Base-by-base conservation (phyloP, 2,888 invertebrate species). In the Orthosia cruda region DNA sequence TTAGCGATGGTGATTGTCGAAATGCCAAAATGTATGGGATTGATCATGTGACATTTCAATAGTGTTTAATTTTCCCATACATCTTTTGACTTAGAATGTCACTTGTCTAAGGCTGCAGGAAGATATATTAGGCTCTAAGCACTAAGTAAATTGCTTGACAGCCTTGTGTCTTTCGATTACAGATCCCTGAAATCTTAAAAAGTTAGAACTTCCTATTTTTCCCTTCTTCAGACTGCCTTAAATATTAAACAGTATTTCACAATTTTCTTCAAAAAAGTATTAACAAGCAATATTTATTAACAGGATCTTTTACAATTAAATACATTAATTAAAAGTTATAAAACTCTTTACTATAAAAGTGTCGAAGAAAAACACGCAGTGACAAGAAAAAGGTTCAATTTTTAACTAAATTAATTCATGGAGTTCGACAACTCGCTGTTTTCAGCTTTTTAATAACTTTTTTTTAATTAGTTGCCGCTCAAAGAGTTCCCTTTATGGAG, bases 381-480 rank as follows among this genome's bases (percentile, higher is more conserved):
- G 88, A 89, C 88, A 89, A 80, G 74, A 77, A 86, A 88, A 89
- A 88, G 85, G 81, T 89, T 88, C 79, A 84, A 89, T 88, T 92
- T 91, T 80, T 86, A 88, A 89, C 86, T 75, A 90, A 93, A 95
- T 94, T 94, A 94, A 94, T 94, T 94, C 92, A 92, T 93, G 81
- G 90, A 90, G 89, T 91, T 91, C 87, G 91, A 88, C 71, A 83
- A 87, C 83, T 82, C 57, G 69, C 75, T 87, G 81, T 88, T 87
- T 87, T 89, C 69, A 76, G 83, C 67, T 86, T 88, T 89, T 91
- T 88, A 89, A 88, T 89, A 89, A 89, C 88, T 88, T 91, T 89
- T 86, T 89, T 85, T 90, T 87, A 90, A 90, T 91, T 90, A 90
- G 89, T 89, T 84, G 78, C 71, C 83, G 81, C 83, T 86, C 87